phyloP scores from a whole-genome alignment of 1,140 invertebrate genomes.

The Penaeus vannamei region DNA sequence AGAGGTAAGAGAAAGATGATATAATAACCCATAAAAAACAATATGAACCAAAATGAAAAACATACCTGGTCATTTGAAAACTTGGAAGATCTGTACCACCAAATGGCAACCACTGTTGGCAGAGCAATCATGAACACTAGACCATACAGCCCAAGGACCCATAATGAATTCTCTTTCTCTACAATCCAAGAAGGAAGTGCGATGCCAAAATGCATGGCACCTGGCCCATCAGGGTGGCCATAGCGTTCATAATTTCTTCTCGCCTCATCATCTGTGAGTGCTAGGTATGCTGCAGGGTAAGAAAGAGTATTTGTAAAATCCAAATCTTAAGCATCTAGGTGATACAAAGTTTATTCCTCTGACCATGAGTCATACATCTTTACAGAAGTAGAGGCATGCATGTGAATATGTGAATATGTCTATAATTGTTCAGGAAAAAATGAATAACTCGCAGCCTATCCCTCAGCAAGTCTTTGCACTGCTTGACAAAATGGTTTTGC shows the following conservation, averaged over 20 bases:
- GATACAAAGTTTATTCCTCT: no score
- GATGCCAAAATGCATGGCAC: conserved; percentile 98
- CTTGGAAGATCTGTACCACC: conserved; percentile 99
- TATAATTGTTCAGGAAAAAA: no score
- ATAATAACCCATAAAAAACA: conserved; percentile 37
- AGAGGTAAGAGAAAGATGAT: background rate
- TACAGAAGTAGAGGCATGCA: no score
- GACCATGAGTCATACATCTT: no score
- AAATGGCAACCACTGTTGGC: conserved; percentile 81
- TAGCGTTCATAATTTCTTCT: conserved; percentile 98
- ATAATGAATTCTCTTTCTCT: conserved; percentile 99
- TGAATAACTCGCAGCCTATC: no score
- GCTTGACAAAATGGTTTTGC: no score
- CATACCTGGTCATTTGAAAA: conserved; percentile 92
- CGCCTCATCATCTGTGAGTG: conserved; percentile 95
- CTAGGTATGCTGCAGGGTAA: conserved; percentile 78
- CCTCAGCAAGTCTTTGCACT: no score
- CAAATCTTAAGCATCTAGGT: background rate
- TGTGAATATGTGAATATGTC: no score
- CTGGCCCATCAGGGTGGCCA: conserved; percentile 99
- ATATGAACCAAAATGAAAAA: conserved; percentile 68
- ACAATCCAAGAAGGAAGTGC: conserved; percentile 99
- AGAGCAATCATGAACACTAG: conserved; percentile 95
- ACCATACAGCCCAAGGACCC: conserved; percentile 94
- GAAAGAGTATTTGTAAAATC: conserved; percentile 4